phyloP scores from a whole-genome alignment of 2,888 invertebrate species.

The Syrphus vitripennis region DNA sequence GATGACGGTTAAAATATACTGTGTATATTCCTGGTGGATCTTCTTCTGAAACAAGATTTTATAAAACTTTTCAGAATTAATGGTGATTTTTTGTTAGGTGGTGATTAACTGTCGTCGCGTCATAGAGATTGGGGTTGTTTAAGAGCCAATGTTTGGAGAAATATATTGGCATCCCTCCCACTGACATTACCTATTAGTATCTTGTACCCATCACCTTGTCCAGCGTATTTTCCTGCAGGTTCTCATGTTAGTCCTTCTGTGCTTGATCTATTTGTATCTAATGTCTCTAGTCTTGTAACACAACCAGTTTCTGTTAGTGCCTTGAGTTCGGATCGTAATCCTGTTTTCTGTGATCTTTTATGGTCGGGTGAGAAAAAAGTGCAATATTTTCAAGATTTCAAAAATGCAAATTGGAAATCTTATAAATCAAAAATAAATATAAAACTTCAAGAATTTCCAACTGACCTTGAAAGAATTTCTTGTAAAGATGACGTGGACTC shows the following conservation, averaged over 20 bases:
- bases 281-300: not conserved
- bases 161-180: not conserved
- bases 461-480: no score
- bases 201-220: not conserved
- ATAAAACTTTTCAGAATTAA: not conserved
- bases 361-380: no score
- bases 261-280: not conserved
- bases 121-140: not conserved
- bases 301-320: not conserved
- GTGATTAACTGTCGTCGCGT: no score
- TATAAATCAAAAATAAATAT: no score
- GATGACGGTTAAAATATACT: not conserved
- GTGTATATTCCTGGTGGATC: not conserved
- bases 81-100: not conserved
- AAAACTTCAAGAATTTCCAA: no score
- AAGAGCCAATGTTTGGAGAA: not conserved
- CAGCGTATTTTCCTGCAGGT: slow-evolving; percentile 2
- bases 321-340: not conserved
- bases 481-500: no score
- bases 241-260: slow-evolving; percentile 3
- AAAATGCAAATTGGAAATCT: no score
- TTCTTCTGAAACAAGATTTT: not conserved
- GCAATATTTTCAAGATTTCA: no score
- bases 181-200: not conserved
- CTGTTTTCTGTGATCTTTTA: not conserved